Percentiles rank a stretch among this genome's conserved stretches.
These are phyloP conservation scores for Eidolon helvum DNA, from an alignment of 2,113 vertebrate genomes.

Conservation along the genomic window DNA sequence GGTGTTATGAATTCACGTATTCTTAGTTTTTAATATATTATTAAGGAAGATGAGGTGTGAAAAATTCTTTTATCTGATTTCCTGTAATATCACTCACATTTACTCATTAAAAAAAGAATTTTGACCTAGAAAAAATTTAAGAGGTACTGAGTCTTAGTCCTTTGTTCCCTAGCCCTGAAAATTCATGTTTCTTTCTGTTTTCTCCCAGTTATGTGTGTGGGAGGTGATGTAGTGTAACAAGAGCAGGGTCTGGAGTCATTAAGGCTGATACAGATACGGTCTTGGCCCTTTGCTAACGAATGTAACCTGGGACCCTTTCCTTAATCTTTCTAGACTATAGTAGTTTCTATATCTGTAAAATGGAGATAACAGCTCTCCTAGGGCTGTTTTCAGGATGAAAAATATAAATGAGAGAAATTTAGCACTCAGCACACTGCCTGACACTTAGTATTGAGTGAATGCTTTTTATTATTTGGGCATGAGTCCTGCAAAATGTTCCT, in stretches of 20 bases:
- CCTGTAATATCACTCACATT: constrained; percentile 29
- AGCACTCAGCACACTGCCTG: not conserved
- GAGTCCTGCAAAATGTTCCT: not conserved
- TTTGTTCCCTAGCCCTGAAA: not conserved
- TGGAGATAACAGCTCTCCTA: not conserved
- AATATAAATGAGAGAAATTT: not conserved
- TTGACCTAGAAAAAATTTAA: not conserved
- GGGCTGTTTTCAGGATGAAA: not conserved
- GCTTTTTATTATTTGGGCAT: not conserved
- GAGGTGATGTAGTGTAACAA: not conserved
- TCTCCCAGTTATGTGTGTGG: not conserved
- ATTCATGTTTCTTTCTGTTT: not conserved
- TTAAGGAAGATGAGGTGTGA: constrained; percentile 38
- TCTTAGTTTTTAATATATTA: constrained; percentile 62
- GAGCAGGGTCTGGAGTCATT: not conserved
- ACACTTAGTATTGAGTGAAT: not conserved
- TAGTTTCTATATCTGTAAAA: not conserved
- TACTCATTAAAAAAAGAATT: constrained; percentile 3
- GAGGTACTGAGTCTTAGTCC: not conserved
- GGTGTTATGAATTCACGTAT: constrained; percentile 36
- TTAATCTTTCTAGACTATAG: not conserved
- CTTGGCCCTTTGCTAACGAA: not conserved
- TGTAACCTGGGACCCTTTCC: not conserved
- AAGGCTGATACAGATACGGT: not conserved
- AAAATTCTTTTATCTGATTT: constrained; percentile 58